These are phyloP conservation scores for Caranx ignobilis DNA, from an alignment of 2,113 vertebrate species.

Conservation along the genomic window DNA sequence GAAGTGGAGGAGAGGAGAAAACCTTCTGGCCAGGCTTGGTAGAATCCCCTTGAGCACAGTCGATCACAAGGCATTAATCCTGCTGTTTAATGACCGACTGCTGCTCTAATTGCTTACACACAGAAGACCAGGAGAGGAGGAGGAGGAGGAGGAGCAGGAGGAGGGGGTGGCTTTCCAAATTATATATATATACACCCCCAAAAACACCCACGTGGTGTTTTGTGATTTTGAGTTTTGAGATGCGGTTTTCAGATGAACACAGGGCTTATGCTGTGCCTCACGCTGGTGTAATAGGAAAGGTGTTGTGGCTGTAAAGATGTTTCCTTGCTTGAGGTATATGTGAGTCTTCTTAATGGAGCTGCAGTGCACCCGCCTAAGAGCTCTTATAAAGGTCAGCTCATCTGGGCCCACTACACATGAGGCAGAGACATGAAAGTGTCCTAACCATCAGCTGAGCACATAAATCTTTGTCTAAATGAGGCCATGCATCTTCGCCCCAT, in stretches of 20 bases:
- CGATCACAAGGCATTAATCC: slow-evolving; percentile 83
- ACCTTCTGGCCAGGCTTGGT: slow-evolving; percentile 71
- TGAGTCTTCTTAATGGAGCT: slow-evolving; percentile 39
- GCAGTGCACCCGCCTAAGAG: slow-evolving; percentile 52
- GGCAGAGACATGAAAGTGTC: slow-evolving; percentile 73
- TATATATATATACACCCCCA: not conserved
- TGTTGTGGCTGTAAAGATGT: not conserved
- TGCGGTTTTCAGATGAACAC: not conserved
- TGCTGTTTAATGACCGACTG: slow-evolving; percentile 80
- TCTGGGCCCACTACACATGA: slow-evolving; percentile 65
- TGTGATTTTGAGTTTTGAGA: not conserved
- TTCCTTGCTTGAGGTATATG: slow-evolving; percentile 15
- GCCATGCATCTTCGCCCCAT: slow-evolving; percentile 52
- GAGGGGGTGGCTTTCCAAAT: not conserved
- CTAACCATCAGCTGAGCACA: slow-evolving; percentile 63
- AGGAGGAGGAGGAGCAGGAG: slow-evolving; percentile 20
- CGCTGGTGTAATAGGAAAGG: not conserved
- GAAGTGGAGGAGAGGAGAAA: slow-evolving; percentile 62
- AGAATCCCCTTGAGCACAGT: slow-evolving; percentile 73
- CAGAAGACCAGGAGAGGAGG: slow-evolving; percentile 58
- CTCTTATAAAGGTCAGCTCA: slow-evolving; percentile 78
- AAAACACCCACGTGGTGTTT: not conserved
- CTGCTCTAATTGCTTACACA: slow-evolving; percentile 78
- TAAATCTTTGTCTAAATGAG: slow-evolving; percentile 74
- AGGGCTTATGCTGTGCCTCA: not conserved